Evolutionary conservation across 2,888 invertebrate species (phyloP).

Genomic region (Cybosia mesomella): DNA sequence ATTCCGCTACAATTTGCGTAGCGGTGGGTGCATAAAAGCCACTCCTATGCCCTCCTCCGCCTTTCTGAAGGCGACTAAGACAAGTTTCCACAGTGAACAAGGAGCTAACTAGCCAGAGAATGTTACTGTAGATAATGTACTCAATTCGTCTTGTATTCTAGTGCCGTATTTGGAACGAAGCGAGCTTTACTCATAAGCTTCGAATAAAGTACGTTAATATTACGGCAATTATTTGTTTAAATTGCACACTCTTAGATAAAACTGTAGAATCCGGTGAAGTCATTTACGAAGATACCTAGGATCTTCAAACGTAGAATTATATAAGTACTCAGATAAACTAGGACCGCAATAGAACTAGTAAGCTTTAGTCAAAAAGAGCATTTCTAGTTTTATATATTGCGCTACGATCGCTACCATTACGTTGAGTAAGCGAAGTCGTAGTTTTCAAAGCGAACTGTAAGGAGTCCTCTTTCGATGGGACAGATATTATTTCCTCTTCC

Average conservation of each 20-base stretch:
- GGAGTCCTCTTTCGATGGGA: slow-evolving; percentile 63
- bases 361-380: slow-evolving; percentile 45
- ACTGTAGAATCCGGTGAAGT: slow-evolving; percentile 20
- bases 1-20: slow-evolving; percentile 71
- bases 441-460: slow-evolving; percentile 61
- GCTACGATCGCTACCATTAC: slow-evolving; percentile 54
- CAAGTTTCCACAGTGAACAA: slow-evolving; percentile 69
- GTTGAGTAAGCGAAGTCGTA: slow-evolving; percentile 62
- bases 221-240: slow-evolving; percentile 60
- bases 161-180: slow-evolving; percentile 52
- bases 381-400: slow-evolving; percentile 46
- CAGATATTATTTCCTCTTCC: slow-evolving; percentile 73
- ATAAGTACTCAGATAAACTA: slow-evolving; percentile 30
- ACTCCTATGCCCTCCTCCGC: slow-evolving; percentile 56
- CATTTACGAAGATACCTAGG: not conserved
- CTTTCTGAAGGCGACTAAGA: slow-evolving; percentile 67
- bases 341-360: slow-evolving; percentile 46
- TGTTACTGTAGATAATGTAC: slow-evolving; percentile 72
- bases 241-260: slow-evolving; percentile 49
- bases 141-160: slow-evolving; percentile 75
- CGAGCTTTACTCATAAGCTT: slow-evolving; percentile 52
- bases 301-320: slow-evolving; percentile 24
- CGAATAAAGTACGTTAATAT: slow-evolving; percentile 59
- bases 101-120: slow-evolving; percentile 70
- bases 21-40: slow-evolving; percentile 69